phyloP scores from a whole-genome alignment of 2,797 vertebrate genomes.

The Varecia variegata region DNA sequence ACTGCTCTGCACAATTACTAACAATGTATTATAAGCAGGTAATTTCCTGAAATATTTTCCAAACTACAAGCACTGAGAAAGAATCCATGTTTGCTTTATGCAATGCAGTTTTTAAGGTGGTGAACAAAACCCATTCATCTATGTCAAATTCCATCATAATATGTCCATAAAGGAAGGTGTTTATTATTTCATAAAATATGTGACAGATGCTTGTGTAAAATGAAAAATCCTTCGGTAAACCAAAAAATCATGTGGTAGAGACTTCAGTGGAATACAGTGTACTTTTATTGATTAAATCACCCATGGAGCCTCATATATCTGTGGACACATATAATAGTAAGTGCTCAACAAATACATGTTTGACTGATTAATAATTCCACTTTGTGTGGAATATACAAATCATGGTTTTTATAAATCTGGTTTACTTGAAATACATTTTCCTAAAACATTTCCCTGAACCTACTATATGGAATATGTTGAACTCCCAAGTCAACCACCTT shows the following conservation, averaged over 20 bases:
- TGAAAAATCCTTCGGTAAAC: not conserved
- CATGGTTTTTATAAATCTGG: not conserved
- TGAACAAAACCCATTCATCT: not conserved
- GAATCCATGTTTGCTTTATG: not conserved
- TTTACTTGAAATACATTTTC: not conserved
- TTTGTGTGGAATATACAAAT: not conserved
- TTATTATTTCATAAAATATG: not conserved
- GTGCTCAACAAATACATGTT: not conserved
- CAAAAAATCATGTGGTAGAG: not conserved
- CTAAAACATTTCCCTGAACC: not conserved
- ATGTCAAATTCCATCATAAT: not conserved
- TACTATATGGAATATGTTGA: not conserved
- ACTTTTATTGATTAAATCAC: not conserved
- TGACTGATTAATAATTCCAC: not conserved
- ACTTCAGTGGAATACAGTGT: not conserved
- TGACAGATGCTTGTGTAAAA: not conserved
- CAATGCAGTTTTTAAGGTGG: not conserved
- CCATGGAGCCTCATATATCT: not conserved
- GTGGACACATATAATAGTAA: not conserved
- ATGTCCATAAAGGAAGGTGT: not conserved
- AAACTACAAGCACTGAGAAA: not conserved
- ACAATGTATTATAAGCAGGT: not conserved
- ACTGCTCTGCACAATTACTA: not conserved
- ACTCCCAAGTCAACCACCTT: not conserved
- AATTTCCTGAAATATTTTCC: constrained; percentile 24